Evolutionary conservation across 2,113 vertebrate species (phyloP).

Genomic region (Scomber colias): DNA sequence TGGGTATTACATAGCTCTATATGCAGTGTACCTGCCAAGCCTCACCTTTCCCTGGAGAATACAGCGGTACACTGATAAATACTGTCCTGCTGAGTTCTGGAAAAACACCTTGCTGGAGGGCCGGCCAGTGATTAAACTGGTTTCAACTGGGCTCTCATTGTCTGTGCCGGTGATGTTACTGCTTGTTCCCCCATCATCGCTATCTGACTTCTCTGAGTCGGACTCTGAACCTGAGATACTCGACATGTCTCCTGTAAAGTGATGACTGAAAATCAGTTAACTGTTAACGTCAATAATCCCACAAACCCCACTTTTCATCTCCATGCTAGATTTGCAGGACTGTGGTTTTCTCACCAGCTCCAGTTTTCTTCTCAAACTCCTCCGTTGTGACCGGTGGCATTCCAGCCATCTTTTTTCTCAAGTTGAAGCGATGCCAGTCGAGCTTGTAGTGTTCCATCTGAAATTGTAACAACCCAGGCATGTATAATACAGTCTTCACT

Average conservation of each 20-base stretch:
- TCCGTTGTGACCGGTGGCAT: conserved; percentile 79
- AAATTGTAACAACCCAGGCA: neutral
- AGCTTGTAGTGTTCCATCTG: conserved; percentile 96
- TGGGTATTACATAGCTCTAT: too few relatives aligned
- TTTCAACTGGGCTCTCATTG: conserved; percentile 43
- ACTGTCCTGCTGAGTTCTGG: conserved; percentile 87
- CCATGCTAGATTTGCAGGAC: neutral
- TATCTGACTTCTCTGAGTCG: conserved; percentile 82
- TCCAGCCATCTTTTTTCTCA: conserved; percentile 89
- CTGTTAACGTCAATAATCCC: neutral
- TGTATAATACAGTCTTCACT: neutral
- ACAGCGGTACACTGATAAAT: conserved; percentile 88
- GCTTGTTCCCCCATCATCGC: conserved; percentile 57
- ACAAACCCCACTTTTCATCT: neutral
- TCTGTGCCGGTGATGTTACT: conserved; percentile 8
- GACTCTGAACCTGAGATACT: conserved; percentile 97
- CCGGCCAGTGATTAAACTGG: conserved; percentile 15
- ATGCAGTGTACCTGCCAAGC: conserved; percentile 15
- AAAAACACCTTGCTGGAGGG: conserved; percentile 86
- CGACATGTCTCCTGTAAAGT: conserved; percentile 91
- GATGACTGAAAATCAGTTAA: neutral
- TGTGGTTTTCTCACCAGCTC: conserved; percentile 76
- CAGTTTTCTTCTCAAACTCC: conserved; percentile 91
- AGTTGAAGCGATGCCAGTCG: conserved; percentile 97
- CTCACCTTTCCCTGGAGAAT: conserved; percentile 87